Conservation (phyloP, 2,797 vertebrate species). For the Dallia pectoralis region DNA sequence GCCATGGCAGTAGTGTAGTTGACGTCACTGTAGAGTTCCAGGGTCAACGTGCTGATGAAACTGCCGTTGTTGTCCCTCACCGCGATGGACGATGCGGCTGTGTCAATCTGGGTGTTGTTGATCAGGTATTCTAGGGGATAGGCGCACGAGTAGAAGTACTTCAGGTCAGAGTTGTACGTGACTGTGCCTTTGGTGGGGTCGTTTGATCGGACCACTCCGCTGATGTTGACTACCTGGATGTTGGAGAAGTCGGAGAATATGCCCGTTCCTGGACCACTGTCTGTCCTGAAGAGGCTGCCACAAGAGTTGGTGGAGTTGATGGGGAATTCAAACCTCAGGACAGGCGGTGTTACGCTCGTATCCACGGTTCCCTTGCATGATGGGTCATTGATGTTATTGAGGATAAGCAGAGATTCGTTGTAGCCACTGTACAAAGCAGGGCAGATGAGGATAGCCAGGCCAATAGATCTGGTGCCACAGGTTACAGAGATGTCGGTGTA, state of each 20-base stretch:
- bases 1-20: conserved; percentile 48
- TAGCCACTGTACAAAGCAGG: conserved; percentile 65
- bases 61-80: conserved; percentile 77
- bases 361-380: conserved; percentile 59
- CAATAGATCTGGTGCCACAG: conserved; percentile 71
- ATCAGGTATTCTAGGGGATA: conserved; percentile 71
- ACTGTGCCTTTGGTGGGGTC: conserved; percentile 56
- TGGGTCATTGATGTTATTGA: conserved; percentile 52
- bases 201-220: conserved; percentile 59
- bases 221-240: conserved; percentile 66
- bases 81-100: conserved; percentile 67
- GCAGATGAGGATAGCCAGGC: conserved; percentile 58
- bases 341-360: conserved; percentile 39
- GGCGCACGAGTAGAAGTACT: conserved; percentile 68
- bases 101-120: conserved; percentile 69
- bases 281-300: conserved; percentile 59
- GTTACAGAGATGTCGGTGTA: conserved; percentile 67
- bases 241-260: conserved; percentile 66
- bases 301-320: conserved; percentile 65
- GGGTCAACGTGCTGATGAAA: conserved; percentile 78
- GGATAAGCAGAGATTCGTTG: conserved; percentile 59
- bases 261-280: conserved; percentile 48
- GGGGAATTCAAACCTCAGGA: conserved; percentile 59
- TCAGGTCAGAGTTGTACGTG: conserved; percentile 65
- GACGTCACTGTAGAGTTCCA: conserved; percentile 65